phyloP scores from a whole-genome alignment of 2,113 vertebrate species.

The Leucoraja erinaceus region DNA sequence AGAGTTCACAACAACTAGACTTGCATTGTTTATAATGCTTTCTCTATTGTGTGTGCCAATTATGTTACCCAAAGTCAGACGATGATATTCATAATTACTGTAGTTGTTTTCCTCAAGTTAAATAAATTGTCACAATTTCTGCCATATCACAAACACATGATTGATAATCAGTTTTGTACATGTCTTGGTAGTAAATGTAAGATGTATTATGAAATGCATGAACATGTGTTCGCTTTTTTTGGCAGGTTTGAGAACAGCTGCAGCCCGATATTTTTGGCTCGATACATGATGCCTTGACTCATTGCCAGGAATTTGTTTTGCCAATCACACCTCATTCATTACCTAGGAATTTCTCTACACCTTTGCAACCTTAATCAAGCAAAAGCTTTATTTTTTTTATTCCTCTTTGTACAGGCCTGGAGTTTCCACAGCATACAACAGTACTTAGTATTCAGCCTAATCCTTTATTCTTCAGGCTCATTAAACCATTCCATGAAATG shows the following conservation, averaged over 20 bases:
- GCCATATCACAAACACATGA: background rate
- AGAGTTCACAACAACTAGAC: background rate
- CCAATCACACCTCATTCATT: constrained; percentile 15
- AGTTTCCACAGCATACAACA: background rate
- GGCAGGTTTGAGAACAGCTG: constrained; percentile 12
- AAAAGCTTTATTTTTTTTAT: background rate
- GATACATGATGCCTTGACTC: background rate
- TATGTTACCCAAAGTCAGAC: background rate
- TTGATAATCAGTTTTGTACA: constrained; percentile 8
- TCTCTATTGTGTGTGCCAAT: background rate
- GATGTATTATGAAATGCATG: background rate
- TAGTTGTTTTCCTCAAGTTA: background rate
- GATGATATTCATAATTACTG: background rate
- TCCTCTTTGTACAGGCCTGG: background rate
- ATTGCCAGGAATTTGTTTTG: constrained; percentile 23
- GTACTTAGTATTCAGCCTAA: background rate
- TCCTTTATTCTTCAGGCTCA: background rate
- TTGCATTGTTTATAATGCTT: background rate
- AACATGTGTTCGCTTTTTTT: constrained; percentile 24
- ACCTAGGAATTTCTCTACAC: background rate
- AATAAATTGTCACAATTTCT: background rate
- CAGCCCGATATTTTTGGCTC: background rate
- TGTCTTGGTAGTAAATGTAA: background rate
- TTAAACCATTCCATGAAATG: constrained; percentile 1
- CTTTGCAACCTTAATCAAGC: background rate